Evolutionary conservation across 2,888 invertebrate species (phyloP).

Genomic region (Drosophila nigricruria): DNA sequence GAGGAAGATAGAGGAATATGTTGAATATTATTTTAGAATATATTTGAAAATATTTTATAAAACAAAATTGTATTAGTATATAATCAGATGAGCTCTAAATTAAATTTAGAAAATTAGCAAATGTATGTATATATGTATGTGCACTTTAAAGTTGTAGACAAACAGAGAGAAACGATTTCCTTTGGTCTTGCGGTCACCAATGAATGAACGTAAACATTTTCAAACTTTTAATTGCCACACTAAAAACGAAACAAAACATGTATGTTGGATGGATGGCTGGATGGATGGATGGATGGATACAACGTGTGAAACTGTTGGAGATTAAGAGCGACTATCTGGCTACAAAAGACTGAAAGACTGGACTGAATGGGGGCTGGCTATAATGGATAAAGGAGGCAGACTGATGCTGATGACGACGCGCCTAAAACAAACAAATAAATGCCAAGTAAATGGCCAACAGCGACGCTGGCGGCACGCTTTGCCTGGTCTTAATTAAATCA

Average conservation of each 20-base stretch:
- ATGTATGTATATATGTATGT: not conserved
- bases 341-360: conserved; percentile 35
- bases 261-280: conserved; percentile 3
- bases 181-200: conserved; percentile 71
- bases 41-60: no score
- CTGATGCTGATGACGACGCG: conserved; percentile 66
- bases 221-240: conserved; percentile 78
- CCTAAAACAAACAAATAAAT: conserved; percentile 80
- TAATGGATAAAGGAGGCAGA: conserved; percentile 18
- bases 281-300: conserved; percentile 18
- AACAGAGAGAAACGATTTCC: conserved; percentile 49
- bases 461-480: conserved; percentile 74
- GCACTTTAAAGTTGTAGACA: conserved; percentile 21
- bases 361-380: conserved; percentile 13
- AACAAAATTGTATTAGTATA: not conserved
- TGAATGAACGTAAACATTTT: conserved; percentile 73
- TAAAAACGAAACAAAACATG: conserved; percentile 55
- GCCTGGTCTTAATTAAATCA: conserved; percentile 75
- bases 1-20: no score
- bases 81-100: not conserved
- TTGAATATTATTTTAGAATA: no score
- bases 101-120: conserved; percentile 4
- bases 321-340: conserved; percentile 53
- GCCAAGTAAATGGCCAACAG: conserved; percentile 71
- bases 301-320: conserved; percentile 69